Percentiles rank a stretch among this genome's conserved stretches.
These are phyloP conservation scores for Harpalus rubripes DNA, from an alignment of 2,888 invertebrate genomes.

Conservation along the genomic window DNA sequence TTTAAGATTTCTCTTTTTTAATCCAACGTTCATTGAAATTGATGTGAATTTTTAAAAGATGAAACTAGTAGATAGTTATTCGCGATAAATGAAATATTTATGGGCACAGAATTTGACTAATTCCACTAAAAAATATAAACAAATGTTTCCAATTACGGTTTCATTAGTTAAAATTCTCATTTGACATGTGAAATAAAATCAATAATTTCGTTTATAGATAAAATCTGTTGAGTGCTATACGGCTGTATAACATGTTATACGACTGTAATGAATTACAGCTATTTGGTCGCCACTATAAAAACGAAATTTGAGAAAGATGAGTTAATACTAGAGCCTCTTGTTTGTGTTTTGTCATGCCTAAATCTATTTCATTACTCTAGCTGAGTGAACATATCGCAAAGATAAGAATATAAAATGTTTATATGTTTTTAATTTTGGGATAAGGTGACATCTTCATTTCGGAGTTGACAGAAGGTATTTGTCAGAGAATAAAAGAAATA, in stretches of 20 bases:
- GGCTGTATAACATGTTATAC: constrained; percentile 16
- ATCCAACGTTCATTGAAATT: neutral
- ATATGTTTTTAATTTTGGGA: neutral
- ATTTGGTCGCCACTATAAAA: constrained; percentile 24
- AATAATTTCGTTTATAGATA: constrained; percentile 32
- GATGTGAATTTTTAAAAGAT: neutral
- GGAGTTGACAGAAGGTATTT: neutral
- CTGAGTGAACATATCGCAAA: constrained; percentile 13
- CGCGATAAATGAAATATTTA: neutral
- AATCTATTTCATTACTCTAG: constrained; percentile 15
- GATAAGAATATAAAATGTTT: constrained; percentile 44
- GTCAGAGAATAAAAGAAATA: neutral
- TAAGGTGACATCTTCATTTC: constrained; percentile 29
- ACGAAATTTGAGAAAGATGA: constrained; percentile 30
- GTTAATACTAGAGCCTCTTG: constrained; percentile 19
- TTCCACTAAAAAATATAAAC: constrained; percentile 9
- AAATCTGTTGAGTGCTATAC: constrained; percentile 15
- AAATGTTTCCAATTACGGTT: constrained; percentile 14
- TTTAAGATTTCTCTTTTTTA: too few species aligned
- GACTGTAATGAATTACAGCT: constrained; percentile 24
- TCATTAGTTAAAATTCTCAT: constrained; percentile 21
- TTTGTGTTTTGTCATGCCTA: constrained; percentile 20
- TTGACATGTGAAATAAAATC: constrained; percentile 30
- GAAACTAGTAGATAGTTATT: neutral
- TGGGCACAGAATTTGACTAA: constrained; percentile 7